These are phyloP conservation scores for Pluvialis apricaria DNA, from an alignment of 2,113 vertebrate species.

Conservation along the genomic window DNA sequence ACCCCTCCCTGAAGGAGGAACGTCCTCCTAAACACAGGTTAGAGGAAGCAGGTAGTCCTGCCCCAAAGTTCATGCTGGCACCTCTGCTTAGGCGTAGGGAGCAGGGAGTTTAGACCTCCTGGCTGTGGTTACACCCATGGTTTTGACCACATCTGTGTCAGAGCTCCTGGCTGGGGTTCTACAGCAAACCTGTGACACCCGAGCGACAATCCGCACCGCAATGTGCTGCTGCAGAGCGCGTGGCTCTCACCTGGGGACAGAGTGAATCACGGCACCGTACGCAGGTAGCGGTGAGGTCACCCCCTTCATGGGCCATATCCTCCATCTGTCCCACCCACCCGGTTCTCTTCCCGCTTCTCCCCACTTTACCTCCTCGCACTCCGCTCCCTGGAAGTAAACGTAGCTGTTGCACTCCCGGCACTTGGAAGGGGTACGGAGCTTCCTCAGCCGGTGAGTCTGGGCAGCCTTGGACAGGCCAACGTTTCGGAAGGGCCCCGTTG, in stretches of 20 bases:
- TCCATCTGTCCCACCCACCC: fast-evolving
- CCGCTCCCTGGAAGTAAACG: constrained; percentile 96
- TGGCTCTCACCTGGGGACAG: background rate
- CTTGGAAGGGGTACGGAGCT: constrained; percentile 89
- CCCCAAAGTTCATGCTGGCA: background rate
- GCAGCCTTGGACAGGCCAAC: constrained; percentile 91
- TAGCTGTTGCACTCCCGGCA: constrained; percentile 97
- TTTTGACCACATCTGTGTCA: fast-evolving
- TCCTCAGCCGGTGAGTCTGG: constrained; percentile 88
- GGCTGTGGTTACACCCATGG: background rate
- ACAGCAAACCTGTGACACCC: background rate
- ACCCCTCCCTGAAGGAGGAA: background rate
- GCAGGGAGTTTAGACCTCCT: background rate
- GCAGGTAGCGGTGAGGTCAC: background rate
- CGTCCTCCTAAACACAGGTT: fast-evolving
- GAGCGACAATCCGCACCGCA: fast-evolving
- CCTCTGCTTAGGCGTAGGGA: background rate
- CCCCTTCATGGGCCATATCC: fast-evolving
- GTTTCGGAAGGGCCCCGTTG: constrained; percentile 86
- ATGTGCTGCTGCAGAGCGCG: fast-evolving
- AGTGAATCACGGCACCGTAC: fast-evolving
- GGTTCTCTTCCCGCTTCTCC: background rate
- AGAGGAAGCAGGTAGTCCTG: background rate
- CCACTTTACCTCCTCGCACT: constrained; percentile 89
- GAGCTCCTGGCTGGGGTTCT: background rate